These are phyloP conservation scores for Coregonus ussuriensis DNA, from an alignment of 2,797 vertebrate species.

Conservation along the genomic window DNA sequence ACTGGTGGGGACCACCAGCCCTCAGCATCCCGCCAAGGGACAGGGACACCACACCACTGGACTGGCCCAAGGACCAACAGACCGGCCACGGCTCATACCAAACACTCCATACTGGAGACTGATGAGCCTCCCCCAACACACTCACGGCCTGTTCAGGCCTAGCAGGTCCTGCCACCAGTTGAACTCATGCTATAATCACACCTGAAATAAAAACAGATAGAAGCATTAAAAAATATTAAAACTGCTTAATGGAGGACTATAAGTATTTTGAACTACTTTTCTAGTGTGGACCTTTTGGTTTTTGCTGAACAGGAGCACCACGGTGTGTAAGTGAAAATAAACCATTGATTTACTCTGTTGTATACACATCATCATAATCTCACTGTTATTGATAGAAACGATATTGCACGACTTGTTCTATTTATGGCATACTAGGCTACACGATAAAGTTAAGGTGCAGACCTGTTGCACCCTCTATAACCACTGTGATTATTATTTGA, in stretches of 20 bases:
- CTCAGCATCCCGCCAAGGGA: constrained; percentile 85
- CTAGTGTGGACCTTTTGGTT: background rate
- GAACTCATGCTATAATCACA: constrained; percentile 67
- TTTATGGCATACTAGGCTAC: too few species aligned
- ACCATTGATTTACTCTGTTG: background rate
- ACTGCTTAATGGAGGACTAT: background rate
- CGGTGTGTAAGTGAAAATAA: background rate
- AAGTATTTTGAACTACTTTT: background rate
- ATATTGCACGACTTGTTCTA: too few species aligned
- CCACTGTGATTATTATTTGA: too few species aligned
- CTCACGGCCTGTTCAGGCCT: constrained; percentile 54
- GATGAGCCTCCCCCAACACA: constrained; percentile 17
- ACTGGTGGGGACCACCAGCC: constrained; percentile 73
- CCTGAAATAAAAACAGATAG: constrained; percentile 61
- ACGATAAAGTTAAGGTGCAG: too few species aligned
- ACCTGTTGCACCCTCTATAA: too few species aligned
- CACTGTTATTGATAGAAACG: background rate
- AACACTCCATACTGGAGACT: constrained; percentile 56
- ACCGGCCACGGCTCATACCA: constrained; percentile 64
- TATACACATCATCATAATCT: background rate
- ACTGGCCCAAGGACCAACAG: constrained; percentile 61
- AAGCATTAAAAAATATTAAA: constrained; percentile 23
- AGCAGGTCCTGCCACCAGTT: constrained; percentile 31
- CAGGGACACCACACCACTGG: constrained; percentile 19
- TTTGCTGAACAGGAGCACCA: background rate